Conservation (phyloP, 2,113 vertebrate genomes). For the Jacana jacana region DNA sequence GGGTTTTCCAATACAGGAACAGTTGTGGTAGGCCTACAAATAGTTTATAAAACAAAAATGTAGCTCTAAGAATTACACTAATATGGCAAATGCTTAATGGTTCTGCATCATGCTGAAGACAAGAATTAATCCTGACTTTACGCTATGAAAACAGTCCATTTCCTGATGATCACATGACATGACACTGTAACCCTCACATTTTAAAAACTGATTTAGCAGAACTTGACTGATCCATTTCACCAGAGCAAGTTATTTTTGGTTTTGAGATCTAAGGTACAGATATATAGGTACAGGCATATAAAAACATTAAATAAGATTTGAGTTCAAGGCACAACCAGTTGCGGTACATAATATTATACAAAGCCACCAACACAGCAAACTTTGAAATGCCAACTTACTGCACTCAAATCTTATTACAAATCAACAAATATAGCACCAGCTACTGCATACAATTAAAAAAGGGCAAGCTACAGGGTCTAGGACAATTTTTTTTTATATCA, state of each 20-base stretch:
- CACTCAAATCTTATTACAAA: not conserved
- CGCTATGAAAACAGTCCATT: not conserved
- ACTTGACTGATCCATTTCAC: not conserved
- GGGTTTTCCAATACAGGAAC: slow-evolving; percentile 72
- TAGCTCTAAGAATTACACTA: not conserved
- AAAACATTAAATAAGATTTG: not conserved
- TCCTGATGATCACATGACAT: not conserved
- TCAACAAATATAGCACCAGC: not conserved
- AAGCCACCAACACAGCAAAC: not conserved
- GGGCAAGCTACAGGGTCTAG: not conserved
- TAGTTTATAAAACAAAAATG: slow-evolving; percentile 1
- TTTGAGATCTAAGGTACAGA: not conserved
- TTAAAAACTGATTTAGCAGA: not conserved
- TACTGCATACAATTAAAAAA: not conserved
- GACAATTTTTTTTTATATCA: fast-evolving
- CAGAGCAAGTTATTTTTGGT: not conserved
- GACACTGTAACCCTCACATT: not conserved
- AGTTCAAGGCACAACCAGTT: not conserved
- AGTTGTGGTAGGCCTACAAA: slow-evolving; percentile 70
- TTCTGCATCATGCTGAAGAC: not conserved
- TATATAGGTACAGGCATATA: not conserved
- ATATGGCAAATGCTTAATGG: not conserved
- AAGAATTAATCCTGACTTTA: not conserved
- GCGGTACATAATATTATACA: not conserved
- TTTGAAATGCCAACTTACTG: not conserved